Conservation (phyloP, 2,888 invertebrate species). For the Apeira syringaria region DNA sequence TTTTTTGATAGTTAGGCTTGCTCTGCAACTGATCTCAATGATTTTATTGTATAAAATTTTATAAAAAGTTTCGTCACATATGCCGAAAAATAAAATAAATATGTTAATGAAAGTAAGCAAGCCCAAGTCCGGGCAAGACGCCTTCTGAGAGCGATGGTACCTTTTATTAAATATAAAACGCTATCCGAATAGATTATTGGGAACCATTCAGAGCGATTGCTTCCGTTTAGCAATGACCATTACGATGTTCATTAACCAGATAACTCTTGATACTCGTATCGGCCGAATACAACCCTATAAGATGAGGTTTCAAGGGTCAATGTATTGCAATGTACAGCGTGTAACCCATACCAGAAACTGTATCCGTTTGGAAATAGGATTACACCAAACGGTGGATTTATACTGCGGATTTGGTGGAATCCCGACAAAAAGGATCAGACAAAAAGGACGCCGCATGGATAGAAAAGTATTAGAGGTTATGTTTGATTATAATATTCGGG, state of each 20-base stretch:
- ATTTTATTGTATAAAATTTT: no score
- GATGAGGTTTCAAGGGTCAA: conserved; percentile 44
- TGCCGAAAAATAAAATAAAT: no score
- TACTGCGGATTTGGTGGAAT: conserved; percentile 66
- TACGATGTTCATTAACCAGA: conserved; percentile 29
- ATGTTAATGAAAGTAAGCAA: no score
- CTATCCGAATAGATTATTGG: conserved; percentile 13
- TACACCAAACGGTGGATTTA: conserved; percentile 73
- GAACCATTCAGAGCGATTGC: conserved; percentile 13
- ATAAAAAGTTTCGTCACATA: conserved; percentile 4
- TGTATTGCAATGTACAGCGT: conserved; percentile 56
- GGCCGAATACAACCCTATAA: conserved; percentile 34
- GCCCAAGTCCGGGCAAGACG: no score
- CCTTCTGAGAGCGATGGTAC: no score
- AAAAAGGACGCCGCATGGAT: conserved; percentile 57
- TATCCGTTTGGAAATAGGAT: conserved; percentile 59
- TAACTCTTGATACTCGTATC: conserved; percentile 24
- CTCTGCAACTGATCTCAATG: not conserved
- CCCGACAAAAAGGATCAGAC: conserved; percentile 59
- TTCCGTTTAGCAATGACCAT: conserved; percentile 26
- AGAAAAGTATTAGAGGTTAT: conserved; percentile 55
- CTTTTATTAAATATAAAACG: no score
- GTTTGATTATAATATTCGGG: conserved; percentile 57
- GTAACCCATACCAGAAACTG: conserved; percentile 60
- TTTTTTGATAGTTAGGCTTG: no score